Evolutionary conservation across 1,140 invertebrate genomes (phyloP).

Genomic region (Branchinecta lindahli): DNA sequence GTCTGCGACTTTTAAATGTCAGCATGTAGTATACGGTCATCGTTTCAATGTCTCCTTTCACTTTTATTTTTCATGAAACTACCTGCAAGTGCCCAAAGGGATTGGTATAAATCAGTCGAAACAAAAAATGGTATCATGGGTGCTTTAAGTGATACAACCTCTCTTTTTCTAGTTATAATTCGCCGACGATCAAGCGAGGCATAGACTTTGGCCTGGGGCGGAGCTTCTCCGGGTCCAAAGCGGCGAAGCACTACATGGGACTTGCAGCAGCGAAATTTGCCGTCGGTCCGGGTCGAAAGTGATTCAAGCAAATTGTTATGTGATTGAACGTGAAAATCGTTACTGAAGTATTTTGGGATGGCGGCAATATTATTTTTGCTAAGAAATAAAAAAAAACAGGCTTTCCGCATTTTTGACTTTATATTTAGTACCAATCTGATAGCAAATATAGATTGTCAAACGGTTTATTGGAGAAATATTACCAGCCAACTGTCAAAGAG

Average conservation of each 20-base stretch:
- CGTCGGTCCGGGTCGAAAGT: conserved; percentile 66
- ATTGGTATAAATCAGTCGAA: background rate
- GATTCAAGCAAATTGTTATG: conserved; percentile 24
- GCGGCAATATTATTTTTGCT: conserved; percentile 8
- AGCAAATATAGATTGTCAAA: no score
- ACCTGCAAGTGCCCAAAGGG: background rate
- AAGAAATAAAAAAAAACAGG: background rate
- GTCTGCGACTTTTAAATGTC: no score
- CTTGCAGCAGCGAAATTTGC: conserved; percentile 67
- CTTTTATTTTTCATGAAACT: background rate
- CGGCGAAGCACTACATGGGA: conserved; percentile 77
- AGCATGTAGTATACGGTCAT: no score
- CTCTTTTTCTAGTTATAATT: conserved; percentile 15
- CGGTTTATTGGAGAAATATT: no score
- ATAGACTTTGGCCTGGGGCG: conserved; percentile 50
- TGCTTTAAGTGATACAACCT: background rate
- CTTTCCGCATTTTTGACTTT: no score
- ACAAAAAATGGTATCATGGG: background rate
- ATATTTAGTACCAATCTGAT: no score
- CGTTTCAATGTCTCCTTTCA: background rate
- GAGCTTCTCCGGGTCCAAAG: conserved; percentile 69
- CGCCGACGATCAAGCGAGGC: conserved; percentile 28
- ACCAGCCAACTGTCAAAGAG: no score
- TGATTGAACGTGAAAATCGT: no score
- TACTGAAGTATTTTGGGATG: background rate